A percentile compares a stretch with the other conserved stretches of the same genome.
Conservation (phyloP, 2,888 invertebrate species). For the Andrena marginata region DNA sequence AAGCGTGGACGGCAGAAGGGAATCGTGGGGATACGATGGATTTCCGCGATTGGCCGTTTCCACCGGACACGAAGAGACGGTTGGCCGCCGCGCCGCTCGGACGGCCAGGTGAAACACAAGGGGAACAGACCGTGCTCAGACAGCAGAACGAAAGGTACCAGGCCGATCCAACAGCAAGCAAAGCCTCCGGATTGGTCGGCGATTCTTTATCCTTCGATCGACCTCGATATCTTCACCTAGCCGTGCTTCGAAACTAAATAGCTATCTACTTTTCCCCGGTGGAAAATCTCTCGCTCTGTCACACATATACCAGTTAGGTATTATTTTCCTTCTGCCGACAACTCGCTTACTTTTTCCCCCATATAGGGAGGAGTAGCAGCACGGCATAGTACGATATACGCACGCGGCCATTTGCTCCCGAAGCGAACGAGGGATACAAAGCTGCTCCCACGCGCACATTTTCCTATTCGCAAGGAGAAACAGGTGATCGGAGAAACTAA, state of each 20-base stretch:
- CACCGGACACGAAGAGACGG: constrained; percentile 71
- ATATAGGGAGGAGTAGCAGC: not conserved
- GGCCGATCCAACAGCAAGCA: constrained; percentile 52
- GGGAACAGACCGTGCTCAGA: constrained; percentile 42
- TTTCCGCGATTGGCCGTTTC: constrained; percentile 78
- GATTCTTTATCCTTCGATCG: constrained; percentile 29
- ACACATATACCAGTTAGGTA: not conserved
- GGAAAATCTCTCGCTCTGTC: not conserved
- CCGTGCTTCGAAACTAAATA: not conserved
- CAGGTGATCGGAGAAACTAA: not conserved
- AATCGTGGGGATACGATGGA: constrained; percentile 54
- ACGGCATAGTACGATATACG: not conserved
- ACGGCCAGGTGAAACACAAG: no score
- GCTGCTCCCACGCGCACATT: not conserved
- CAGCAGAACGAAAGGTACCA: constrained; percentile 61
- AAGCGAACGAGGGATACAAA: not conserved
- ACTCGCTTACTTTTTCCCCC: no score
- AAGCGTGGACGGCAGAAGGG: constrained; percentile 66
- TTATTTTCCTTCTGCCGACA: no score
- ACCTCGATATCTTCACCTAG: constrained; percentile 56
- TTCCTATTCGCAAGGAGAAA: not conserved
- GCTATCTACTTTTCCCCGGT: not conserved
- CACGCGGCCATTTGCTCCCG: not conserved
- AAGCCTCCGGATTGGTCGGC: constrained; percentile 46
- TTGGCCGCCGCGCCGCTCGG: constrained; percentile 64